phyloP scores from a whole-genome alignment of 1,140 invertebrate genomes.

The Caerostris extrusa region DNA sequence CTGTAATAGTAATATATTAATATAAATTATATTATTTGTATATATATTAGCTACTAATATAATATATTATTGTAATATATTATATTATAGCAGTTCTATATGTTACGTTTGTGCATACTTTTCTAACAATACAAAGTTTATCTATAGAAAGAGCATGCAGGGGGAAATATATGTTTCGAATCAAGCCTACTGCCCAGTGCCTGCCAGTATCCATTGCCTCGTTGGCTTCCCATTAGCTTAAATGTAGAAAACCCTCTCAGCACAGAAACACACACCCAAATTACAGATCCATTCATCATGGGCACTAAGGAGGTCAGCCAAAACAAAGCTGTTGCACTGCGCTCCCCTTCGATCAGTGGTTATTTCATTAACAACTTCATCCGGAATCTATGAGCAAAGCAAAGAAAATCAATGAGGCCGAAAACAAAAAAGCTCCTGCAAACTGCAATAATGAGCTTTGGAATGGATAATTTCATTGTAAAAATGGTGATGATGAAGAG shows the following conservation, averaged over 20 bases:
- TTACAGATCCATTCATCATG: slow-evolving; percentile 47
- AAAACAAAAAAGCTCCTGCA: neutral
- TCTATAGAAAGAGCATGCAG: too few relatives aligned
- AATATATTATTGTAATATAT: too few relatives aligned
- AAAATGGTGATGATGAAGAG: neutral
- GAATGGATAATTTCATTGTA: neutral
- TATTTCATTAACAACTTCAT: slow-evolving; percentile 52
- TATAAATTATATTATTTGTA: too few relatives aligned
- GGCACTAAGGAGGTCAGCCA: slow-evolving; percentile 44
- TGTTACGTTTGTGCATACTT: too few relatives aligned
- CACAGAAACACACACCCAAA: slow-evolving; percentile 54
- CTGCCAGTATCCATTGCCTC: neutral
- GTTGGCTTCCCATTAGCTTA: neutral
- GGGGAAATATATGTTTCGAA: neutral
- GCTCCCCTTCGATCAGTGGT: neutral
- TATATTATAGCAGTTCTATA: too few relatives aligned
- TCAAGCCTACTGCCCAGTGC: neutral
- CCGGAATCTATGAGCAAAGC: neutral
- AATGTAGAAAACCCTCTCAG: slow-evolving; percentile 17
- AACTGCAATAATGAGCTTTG: neutral
- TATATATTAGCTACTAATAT: too few relatives aligned
- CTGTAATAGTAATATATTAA: too few relatives aligned
- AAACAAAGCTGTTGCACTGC: slow-evolving; percentile 45
- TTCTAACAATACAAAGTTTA: too few relatives aligned
- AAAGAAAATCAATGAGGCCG: neutral